Evolutionary conservation across 2,888 invertebrate species (phyloP).

Genomic region (Heliconius ismenius): DNA sequence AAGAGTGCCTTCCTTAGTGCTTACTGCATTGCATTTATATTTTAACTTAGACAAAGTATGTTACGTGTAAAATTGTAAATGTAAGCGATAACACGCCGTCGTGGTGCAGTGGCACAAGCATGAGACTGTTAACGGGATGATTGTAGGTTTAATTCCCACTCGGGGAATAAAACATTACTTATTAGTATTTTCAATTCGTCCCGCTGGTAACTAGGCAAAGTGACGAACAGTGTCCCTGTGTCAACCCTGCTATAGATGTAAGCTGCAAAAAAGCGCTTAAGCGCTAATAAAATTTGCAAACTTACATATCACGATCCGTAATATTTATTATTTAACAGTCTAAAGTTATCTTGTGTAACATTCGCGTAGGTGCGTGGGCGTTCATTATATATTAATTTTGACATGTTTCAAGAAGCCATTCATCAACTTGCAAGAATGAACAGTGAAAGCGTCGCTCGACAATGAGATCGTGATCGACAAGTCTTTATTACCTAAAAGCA

Average conservation of each 20-base stretch:
- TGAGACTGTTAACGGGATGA: no score
- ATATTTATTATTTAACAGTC: background rate
- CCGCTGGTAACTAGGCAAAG: no score
- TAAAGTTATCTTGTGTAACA: conserved; percentile 1
- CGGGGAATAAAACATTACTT: no score
- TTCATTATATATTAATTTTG: conserved; percentile 32
- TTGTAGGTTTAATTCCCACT: no score
- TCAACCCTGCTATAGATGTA: no score
- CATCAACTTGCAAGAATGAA: conserved; percentile 14
- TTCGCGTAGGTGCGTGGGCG: conserved; percentile 17
- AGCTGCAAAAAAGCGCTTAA: no score
- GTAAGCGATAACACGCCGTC: background rate
- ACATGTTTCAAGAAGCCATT: conserved; percentile 20
- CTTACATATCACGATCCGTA: background rate
- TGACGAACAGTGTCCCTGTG: no score
- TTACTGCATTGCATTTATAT: background rate
- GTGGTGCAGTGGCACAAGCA: no score
- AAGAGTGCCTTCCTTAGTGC: background rate
- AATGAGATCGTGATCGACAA: conserved; percentile 8
- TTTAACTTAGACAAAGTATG: background rate
- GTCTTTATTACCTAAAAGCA: conserved; percentile 24
- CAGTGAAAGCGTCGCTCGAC: conserved; percentile 27
- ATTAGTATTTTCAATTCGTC: no score
- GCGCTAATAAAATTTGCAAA: background rate
- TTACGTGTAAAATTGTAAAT: background rate